A percentile compares a stretch with the other conserved stretches of the same genome.
Evolutionary conservation across 2,113 vertebrate genomes (phyloP).

Genomic region (Callipepla californica): DNA sequence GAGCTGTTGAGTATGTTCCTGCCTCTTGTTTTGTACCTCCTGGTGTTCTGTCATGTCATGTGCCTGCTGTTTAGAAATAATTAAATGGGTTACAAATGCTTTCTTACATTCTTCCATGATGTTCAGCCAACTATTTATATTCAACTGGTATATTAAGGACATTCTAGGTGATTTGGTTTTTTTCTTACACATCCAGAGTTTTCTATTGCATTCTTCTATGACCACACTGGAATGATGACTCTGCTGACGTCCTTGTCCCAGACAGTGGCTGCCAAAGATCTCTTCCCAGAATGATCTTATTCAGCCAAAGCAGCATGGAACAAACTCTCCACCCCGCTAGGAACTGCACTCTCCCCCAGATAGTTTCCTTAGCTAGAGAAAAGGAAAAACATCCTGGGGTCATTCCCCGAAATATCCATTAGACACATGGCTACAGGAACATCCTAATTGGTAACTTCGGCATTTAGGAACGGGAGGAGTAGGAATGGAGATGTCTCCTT

Average conservation of each 20-base stretch:
- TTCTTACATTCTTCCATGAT: not conserved
- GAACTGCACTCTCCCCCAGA: not conserved
- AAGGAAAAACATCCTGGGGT: not conserved
- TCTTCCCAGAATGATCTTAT: conserved; percentile 50
- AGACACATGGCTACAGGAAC: not conserved
- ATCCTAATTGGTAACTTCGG: not conserved
- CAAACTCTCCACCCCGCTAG: conserved; percentile 42
- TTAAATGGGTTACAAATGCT: not conserved
- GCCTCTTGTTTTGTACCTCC: conserved; percentile 33
- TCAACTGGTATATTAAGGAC: not conserved
- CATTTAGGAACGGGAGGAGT: not conserved
- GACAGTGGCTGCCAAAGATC: conserved; percentile 15
- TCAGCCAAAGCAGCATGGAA: conserved; percentile 23
- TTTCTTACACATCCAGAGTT: not conserved
- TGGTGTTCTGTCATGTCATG: not conserved
- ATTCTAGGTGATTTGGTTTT: not conserved
- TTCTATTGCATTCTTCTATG: not conserved
- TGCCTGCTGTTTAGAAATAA: conserved; percentile 11
- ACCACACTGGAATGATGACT: not conserved
- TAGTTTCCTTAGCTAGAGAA: conserved; percentile 8
- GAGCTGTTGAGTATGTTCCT: not conserved
- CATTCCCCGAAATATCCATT: fast-evolving
- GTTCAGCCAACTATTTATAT: not conserved
- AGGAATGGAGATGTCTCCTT: not conserved
- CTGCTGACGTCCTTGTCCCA: not conserved